These are phyloP conservation scores for Lasius platythorax DNA, from an alignment of 2,888 invertebrate species.

Conservation along the genomic window DNA sequence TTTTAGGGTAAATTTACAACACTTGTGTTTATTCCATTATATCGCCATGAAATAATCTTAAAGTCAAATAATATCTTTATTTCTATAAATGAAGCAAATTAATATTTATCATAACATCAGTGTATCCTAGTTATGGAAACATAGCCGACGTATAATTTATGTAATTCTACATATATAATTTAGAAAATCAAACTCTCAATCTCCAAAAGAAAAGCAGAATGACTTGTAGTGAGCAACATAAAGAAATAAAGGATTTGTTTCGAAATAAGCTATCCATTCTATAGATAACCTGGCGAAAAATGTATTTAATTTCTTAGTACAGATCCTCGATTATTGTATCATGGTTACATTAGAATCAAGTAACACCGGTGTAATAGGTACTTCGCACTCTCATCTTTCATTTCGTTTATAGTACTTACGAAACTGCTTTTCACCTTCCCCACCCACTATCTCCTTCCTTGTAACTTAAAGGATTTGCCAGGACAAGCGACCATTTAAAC, in stretches of 20 bases:
- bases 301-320: conserved; percentile 23
- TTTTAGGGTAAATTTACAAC: not conserved
- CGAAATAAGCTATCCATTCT: conserved; percentile 13
- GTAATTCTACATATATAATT: not conserved
- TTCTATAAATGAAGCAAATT: not conserved
- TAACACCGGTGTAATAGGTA: conserved; percentile 1
- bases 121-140: not conserved
- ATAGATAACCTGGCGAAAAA: not conserved
- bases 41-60: not conserved
- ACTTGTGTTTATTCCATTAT: no score
- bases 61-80: not conserved
- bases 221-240: not conserved
- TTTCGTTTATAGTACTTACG: conserved; percentile 40
- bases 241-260: not conserved
- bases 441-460: not conserved
- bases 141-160: not conserved
- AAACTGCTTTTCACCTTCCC: not conserved
- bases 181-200: conserved; percentile 14
- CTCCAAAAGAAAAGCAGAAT: not conserved
- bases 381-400: conserved; percentile 29
- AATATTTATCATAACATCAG: not conserved
- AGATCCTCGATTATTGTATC: conserved; percentile 33
- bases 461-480: conserved; percentile 11
- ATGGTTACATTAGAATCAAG: conserved; percentile 6
- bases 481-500: conserved; percentile 35